A percentile compares a stretch with the other conserved stretches of the same genome.
These are phyloP conservation scores for Eupelmus urozonus DNA, from an alignment of 2,888 invertebrate species.

Conservation along the genomic window DNA sequence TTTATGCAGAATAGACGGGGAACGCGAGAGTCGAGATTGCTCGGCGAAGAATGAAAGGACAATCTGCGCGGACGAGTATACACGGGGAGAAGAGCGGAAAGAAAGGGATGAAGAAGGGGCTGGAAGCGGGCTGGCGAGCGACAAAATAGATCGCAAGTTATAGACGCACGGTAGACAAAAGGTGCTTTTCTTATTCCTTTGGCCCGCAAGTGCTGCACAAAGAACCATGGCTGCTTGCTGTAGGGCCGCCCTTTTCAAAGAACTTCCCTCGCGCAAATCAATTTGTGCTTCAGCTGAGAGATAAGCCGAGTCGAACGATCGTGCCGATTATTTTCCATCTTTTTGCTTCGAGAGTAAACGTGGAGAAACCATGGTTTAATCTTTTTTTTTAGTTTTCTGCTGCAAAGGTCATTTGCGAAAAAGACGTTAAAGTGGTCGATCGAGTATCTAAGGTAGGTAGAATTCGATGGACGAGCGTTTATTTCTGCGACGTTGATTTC, in stretches of 20 bases:
- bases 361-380: too few relatives aligned
- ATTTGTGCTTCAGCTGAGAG: too few relatives aligned
- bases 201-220: background rate
- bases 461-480: too few relatives aligned
- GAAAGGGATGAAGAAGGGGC: background rate
- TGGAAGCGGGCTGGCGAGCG: conserved; percentile 2
- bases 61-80: background rate
- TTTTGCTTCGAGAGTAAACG: too few relatives aligned
- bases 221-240: background rate
- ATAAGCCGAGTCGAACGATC: too few relatives aligned
- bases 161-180: background rate
- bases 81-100: background rate
- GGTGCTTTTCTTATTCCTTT: conserved; percentile 4
- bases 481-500: too few relatives aligned
- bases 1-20: conserved; percentile 19
- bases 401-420: too few relatives aligned
- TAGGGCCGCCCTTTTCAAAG: too few relatives aligned
- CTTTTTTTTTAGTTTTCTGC: too few relatives aligned
- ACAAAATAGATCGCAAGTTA: conserved; percentile 14
- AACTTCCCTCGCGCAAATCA: background rate
- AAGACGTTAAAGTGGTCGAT: too few relatives aligned
- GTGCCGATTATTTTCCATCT: too few relatives aligned
- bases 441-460: too few relatives aligned
- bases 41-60: conserved; percentile 19
- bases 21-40: conserved; percentile 14